Evolutionary conservation across 2,888 invertebrate species (phyloP), one percentile per base, ranked within the genome.

Genomic region (Drosophila glabriapex): DNA sequence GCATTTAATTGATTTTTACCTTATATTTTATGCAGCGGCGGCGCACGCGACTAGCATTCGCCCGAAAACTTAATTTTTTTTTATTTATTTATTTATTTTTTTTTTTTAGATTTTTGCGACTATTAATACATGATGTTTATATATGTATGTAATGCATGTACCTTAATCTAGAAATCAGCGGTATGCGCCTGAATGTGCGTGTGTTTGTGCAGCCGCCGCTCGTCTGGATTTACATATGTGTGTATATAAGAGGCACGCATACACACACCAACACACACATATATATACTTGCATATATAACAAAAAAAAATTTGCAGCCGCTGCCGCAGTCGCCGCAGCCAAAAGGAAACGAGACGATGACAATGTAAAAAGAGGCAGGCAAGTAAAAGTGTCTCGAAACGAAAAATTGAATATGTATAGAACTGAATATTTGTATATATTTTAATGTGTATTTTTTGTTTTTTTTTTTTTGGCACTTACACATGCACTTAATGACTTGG

Each of bases 401-500:
- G 58, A 82, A 79, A 83, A 83, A 80, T 68, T 67, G 63, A 65
- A 76, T 50, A 56, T 66, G 69, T 69, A 71, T 58, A 71, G 46
- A 76, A 83, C 55, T 59, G 46, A 68, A 74, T 72, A 68, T 53
- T 53, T 77, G 41, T 65, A 68, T 68, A 58, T 64, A 59, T 54
- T 37, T 31, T 28, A 35, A 35, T 59, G 16, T 43, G 4, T 41
- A 12, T 52, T 56, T 49, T 54, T 16, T 65, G 49, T 64, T 12
- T 14, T 35, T 35, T 46, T 46, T 68, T 63, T 56, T 54, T 77
- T 58, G 61, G 52, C 90, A 85, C 85, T 85, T 85, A 85, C 85
- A 85, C 90, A 90, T 90, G 85, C 90, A 85, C 88, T 85, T 85
- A 90, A 85, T 74, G 77, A 90, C 78, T 85, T 80, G 64, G 69